Evolutionary conservation across 2,888 invertebrate species (phyloP), one percentile per base, ranked within the genome.

Genomic region (Trissolcus japonicus): DNA sequence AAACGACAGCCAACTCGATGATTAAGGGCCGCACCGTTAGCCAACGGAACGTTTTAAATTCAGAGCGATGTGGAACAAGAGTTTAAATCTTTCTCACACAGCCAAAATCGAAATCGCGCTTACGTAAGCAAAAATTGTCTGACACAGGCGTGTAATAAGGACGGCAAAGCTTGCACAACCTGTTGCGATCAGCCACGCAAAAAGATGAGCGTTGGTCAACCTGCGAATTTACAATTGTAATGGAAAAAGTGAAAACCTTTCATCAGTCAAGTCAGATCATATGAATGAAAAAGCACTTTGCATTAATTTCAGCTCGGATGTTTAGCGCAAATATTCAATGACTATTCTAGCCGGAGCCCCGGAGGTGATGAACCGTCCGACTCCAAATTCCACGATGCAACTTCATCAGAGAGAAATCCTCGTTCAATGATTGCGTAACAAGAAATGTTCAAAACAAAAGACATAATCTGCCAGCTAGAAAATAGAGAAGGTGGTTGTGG

Each of bases 21-120:
- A 71, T 71, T 69, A 69, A 62, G 56, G 29, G 25, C 11, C 14
- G 43, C 43, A 55, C 55, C 55, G 69, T 69, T 55, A 69, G 50
- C 16, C 48, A 48, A 61, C 29, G n/a, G 14, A n/a, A 14, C 11
- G 35, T 35, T 11, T 13, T 21, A 7, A 59, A 67, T 53, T 59
- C 17, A 21, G n/a, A 17, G 35, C 29, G 29, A 68, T 46, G 21
- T 48, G 14, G 17, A 17, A 53, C 41, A 13, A 84, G 84, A 84
- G 82, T 84, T 84, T 81, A 83, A 74, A 51, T 57, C 79, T 80
- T 84, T 84, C 84, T 83, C 84, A 84, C 84, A 84, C 82, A 83
- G 81, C 66, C 76, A 48, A 74, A 65, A 69, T 75, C 69, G 59
- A 74, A 83, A 84, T 84, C 82, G 35, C 35, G 11, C 7, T 35